Base-by-base conservation (phyloP, 1,140 invertebrate genomes). In the Ceratosolen solmsi region DNA sequence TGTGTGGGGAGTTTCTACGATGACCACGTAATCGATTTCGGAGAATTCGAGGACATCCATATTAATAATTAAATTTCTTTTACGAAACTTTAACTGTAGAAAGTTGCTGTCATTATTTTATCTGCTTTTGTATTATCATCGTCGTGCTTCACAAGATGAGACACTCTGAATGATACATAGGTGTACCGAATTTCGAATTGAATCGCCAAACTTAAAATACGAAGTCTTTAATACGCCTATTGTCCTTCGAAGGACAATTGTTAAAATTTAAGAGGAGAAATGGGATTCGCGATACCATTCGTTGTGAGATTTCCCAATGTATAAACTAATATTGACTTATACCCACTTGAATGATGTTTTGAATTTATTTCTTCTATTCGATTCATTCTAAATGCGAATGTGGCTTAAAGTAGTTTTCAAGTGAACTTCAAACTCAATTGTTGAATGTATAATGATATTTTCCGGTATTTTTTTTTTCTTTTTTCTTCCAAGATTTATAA, bases 61-160 rank as follows among this genome's bases (percentile, higher is more conserved):
- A 36, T 63, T 41, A 63, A 71, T 80, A 72, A 80, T n/a, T n/a
- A n/a, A n/a, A n/a, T 73, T 73, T 46, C 78, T 80, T 79, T 80
- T 60, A 15, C 38, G 54, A 41, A 72, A 72, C 27, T 33, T 78
- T 54, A n/a, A 22, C 25, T 2, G 49, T 70, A 54, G 76, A 78
- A 68, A 78, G 49, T 77, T 33, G 1, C 33, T 22, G 20, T 68
- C 33, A 38, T 38, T n/a, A 36, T 38, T 68, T n/a, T 22, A 68
- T 65, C 63, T 38, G 2, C 4, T 20, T 30, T 38, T 20, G 9
- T 68, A 68, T 38, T 68, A n/a, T 38, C 17, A 68, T 68, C 22
- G 15, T 68, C 9, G 38, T 68, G 17, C 4, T 4, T 63, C 60
- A 33, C 1, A 25, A 36, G 5, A 25, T 33, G 25, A 60, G 27